A percentile compares a stretch with the other conserved stretches of the same genome.
Evolutionary conservation across 2,113 vertebrate species (phyloP).

Genomic region (Benitochromis conjunctus): DNA sequence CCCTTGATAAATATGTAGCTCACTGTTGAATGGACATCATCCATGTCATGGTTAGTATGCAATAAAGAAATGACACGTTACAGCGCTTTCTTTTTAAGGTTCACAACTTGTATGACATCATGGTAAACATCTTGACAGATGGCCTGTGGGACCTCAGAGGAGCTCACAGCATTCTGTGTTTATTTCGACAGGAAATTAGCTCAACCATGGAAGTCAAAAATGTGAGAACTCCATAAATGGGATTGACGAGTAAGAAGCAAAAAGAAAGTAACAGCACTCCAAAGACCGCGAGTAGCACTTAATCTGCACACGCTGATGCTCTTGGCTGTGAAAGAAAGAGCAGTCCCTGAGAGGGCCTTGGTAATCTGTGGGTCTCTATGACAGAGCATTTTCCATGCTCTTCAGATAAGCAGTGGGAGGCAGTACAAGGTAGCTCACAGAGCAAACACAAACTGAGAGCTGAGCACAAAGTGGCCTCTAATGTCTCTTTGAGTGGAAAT

Average conservation of each 20-base stretch:
- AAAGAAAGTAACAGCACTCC: background rate
- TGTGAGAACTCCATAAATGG: background rate
- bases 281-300: background rate
- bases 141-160: background rate
- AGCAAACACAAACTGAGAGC: background rate
- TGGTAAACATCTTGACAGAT: slow-evolving; percentile 12
- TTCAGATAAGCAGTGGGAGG: slow-evolving; percentile 39
- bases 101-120: slow-evolving; percentile 42
- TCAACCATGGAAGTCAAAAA: background rate
- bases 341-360: background rate
- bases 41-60: background rate
- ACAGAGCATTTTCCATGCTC: slow-evolving; percentile 35
- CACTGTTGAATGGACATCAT: background rate
- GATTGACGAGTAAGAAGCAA: background rate
- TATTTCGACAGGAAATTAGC: slow-evolving; percentile 10
- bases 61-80: background rate
- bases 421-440: background rate
- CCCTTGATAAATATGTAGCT: background rate
- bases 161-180: background rate
- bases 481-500: slow-evolving; percentile 9
- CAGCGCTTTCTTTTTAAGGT: slow-evolving; percentile 5
- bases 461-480: background rate
- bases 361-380: slow-evolving; percentile 28
- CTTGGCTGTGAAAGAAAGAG: slow-evolving; percentile 3
- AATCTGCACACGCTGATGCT: background rate